phyloP scores from a whole-genome alignment of 2,113 vertebrate species.

The Strigops habroptila region DNA sequence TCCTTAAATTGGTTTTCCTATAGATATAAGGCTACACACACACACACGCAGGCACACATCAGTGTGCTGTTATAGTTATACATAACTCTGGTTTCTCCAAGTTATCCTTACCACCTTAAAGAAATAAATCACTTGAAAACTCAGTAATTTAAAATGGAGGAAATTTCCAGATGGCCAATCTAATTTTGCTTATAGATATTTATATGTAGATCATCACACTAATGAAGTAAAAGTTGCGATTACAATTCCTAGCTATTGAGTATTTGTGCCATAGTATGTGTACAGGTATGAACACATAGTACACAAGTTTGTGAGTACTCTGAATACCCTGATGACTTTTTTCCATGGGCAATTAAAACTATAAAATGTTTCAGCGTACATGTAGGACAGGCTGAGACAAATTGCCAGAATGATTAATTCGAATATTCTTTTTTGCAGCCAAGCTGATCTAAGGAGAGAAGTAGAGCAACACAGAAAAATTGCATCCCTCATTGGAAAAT shows the following conservation, averaged over 20 bases:
- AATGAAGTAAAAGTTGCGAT: neutral
- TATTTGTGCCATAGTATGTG: neutral
- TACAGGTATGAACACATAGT: neutral
- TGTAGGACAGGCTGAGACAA: neutral
- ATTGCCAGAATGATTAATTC: neutral
- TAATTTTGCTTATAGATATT: neutral
- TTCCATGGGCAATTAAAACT: neutral
- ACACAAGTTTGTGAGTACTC: neutral
- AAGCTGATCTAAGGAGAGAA: neutral
- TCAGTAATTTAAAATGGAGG: neutral
- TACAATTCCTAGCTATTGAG: neutral
- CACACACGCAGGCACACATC: neutral
- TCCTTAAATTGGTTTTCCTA: neutral
- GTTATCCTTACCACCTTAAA: neutral
- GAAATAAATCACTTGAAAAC: neutral
- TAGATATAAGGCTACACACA: neutral
- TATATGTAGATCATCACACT: neutral
- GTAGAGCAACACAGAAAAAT: neutral
- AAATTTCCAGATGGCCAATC: neutral
- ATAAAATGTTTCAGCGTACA: neutral
- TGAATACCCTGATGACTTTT: neutral
- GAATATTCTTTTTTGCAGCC: neutral
- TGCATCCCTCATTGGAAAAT: neutral
- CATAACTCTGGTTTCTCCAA: neutral
- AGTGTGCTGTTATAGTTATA: neutral